Evolutionary conservation across 2,888 invertebrate species (phyloP), one percentile per base, ranked within the genome.

Genomic region (Trissonchulus latispiculum): DNA sequence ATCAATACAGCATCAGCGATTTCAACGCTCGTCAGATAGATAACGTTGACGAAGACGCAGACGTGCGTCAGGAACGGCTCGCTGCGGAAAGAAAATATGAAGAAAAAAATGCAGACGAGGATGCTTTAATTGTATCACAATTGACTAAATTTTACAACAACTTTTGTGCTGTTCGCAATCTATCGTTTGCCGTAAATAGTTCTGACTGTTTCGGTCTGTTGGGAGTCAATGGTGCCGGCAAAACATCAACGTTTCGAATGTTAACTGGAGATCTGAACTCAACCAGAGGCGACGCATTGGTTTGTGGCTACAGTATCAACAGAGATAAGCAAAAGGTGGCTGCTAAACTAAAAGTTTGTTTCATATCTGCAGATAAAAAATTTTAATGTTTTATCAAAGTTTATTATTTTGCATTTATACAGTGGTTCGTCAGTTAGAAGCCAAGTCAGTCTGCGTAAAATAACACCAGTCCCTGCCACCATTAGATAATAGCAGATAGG

Each of bases 181-280:
- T 73, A 15, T 29, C n/a, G 1, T 74, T 75, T 37, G 23, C 23
- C 29, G 72, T 75, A n/a, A 1, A 18, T 18, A 1, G 33, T 1
- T 73, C 66, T 35, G 84, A 85, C 77, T 85, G 85, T 76, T 85
- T 85, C 79, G 85, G 85, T 23, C 76, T 85, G 35, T 77, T 85
- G 3, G 87, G 87, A 32, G 85, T 86, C 1, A 87, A 87, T 79
- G 87, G 87, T 2, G 86, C 86, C 23, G 87, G 64, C 18, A 87
- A 87, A 78, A 86, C 87, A 1, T 86, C 87, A 0, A 93, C 93
- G 0, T 95, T 95, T 83, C 91, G 84, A 84, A 87, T 87, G 86
- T 79, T 87, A 73, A 86, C 87, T n/a, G 87, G 86, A 1, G 85
- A 85, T 76, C 83, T 84, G 74, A 76, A 80, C 1, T 81, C 85